Base-by-base conservation (phyloP, 2,888 invertebrate species). In the Chrysomela aeneicollis region DNA sequence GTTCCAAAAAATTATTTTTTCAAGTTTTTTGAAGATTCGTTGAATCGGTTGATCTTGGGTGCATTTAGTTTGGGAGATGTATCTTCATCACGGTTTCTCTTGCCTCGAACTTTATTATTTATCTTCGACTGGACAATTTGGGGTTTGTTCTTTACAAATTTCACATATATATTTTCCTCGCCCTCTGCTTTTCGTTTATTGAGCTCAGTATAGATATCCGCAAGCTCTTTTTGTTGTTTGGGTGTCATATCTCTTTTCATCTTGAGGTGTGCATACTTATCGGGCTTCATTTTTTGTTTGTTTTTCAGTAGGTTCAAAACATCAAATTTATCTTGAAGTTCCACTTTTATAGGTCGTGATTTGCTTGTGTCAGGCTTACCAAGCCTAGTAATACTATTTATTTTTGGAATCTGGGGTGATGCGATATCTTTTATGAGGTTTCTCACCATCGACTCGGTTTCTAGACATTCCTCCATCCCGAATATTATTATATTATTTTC, bases 211-310 rank as follows among this genome's bases (percentile, higher is more conserved):
- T 21, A 50, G n/a, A 10, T 50, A 50, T 50, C 9, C 50, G 50
- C 6, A n/a, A 50, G 50, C 19, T 50, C 21, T 10, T 50, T 10
- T 21, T 50, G 50, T 12, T 50, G 21, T 50, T 50, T 50, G n/a
- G 50, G 50, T 50, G 19, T 50, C 50, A 21, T 21, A 10, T 50
- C 22, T 21, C 22, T 50, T 50, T 50, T 50, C 50, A 50, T n/a
- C 50, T 21, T 12, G 35, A 35, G 47, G 47, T 47, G 47, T 5
- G 17, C 9, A 47, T 47, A 15, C 47, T 15, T 47, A 15, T 47
- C 47, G 15, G 17, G 47, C 47, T 17, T 15, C 12, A 47, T 47
- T 42, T 42, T 42, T 9, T 42, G 42, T 42, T 42, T 42, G 10
- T 42, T 42, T 10, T 42, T 42, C 42, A 47, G n/a, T 15, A 47